Conservation (phyloP, 2,888 invertebrate genomes). For the Caenorhabditis angaria region DNA sequence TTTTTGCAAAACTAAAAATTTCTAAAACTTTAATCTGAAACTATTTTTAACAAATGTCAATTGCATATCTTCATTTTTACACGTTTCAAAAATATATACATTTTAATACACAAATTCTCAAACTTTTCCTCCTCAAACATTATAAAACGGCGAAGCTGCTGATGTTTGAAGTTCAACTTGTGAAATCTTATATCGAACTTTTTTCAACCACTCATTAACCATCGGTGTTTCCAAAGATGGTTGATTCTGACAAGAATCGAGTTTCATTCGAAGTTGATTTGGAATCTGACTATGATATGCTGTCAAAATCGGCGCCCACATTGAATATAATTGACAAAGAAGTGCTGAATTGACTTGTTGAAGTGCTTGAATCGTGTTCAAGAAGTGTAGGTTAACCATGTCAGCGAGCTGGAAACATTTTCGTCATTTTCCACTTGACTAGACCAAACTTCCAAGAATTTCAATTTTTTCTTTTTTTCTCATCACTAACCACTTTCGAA, state of each 20-base stretch:
- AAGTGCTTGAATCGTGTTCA: conserved; percentile 91
- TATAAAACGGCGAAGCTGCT: conserved; percentile 87
- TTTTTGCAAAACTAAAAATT: too few species aligned
- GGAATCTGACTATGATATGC: conserved; percentile 85
- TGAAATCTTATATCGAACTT: conserved; percentile 95
- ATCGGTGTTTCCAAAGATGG: conserved; percentile 75
- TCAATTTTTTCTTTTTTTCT: background rate
- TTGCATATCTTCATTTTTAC: too few species aligned
- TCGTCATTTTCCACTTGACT: background rate
- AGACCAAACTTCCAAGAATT: conserved; percentile 9
- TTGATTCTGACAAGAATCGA: conserved; percentile 88
- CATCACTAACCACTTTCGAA: conserved; percentile 83
- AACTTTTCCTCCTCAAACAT: conserved; percentile 61
- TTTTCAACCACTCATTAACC: conserved; percentile 81
- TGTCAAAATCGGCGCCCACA: conserved; percentile 94
- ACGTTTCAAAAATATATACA: too few species aligned
- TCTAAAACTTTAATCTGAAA: too few species aligned
- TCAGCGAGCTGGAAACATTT: conserved; percentile 83
- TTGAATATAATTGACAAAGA: conserved; percentile 77
- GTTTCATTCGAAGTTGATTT: conserved; percentile 70
- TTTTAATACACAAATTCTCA: too few species aligned
- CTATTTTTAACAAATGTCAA: too few species aligned
- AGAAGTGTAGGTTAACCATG: conserved; percentile 95
- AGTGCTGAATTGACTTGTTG: conserved; percentile 78
- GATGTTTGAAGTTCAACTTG: conserved; percentile 93